Base-by-base conservation (phyloP, 2,113 vertebrate species). In the Climacteris rufus region DNA sequence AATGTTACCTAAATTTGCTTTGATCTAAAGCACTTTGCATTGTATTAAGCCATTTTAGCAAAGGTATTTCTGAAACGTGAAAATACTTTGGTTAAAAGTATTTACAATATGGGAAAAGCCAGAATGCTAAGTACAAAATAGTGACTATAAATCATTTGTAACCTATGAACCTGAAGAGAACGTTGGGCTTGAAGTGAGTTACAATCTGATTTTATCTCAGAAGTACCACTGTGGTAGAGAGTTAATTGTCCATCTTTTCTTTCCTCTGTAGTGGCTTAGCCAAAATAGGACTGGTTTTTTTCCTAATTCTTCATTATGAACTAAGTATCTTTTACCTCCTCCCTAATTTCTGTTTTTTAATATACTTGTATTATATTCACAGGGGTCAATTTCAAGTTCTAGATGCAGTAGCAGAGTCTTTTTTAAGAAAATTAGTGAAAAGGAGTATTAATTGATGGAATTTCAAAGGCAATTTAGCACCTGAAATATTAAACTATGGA, bases 61-160 rank as follows among this genome's bases (percentile, higher is more conserved):
- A 76, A 94, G 47, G 57, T 81, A 50, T 96, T 94, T 94, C 59
- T 75, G 69, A 83, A 94, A 83, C 35, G 44, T 28, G 63, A 81
- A 93, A 89, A 84, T 15, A 35, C 37, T 96, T 88, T 94, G 56
- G 40, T 47, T 97, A 71, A 39, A 85, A 86, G 44, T 83, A 37
- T 83, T 83, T 85, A 83, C 61, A 63, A 7, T 74, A 45, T 44
- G 56, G 50, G 77, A 87, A 79, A 77, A 92, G 50, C 52, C 42
- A 74, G 66, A 88, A 92, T 91, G 70, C 75, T 31, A 74, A 93
- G 74, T 57, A 79, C 7, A 9, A 87, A 71, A 83, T 60, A 31
- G 80, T 93, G 65, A 40, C 81, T 64, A 21, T 96, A 93, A 83
- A 91, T 97, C 80, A 96, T 79, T 91, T 89, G 49, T 85, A 91